Evolutionary conservation across 1,140 invertebrate species (phyloP).

Genomic region (Apolygus lucorum): DNA sequence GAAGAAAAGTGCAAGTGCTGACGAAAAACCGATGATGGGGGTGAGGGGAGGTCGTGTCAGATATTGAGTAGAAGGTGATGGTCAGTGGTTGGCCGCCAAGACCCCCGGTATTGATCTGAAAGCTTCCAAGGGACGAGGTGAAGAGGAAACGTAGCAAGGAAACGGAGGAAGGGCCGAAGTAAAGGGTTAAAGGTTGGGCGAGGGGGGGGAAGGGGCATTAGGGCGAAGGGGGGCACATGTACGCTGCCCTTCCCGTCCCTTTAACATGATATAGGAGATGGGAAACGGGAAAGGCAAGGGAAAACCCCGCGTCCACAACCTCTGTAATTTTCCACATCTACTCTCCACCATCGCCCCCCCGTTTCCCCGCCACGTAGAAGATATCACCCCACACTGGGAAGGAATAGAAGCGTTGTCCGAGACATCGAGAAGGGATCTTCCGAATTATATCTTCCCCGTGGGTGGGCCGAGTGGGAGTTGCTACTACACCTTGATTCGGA

Average conservation of each 20-base stretch:
- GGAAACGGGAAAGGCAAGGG: conserved; percentile 70
- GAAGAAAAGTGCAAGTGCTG: background rate
- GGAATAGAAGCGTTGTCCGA: no score
- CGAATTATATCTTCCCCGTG: background rate
- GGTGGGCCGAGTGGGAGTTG: no score
- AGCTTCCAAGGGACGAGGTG: background rate
- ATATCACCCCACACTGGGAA: no score
- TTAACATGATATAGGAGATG: conserved; percentile 17
- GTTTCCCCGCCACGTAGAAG: no score
- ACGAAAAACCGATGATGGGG: no score
- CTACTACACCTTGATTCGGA: conserved; percentile 15
- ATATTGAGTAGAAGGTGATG: conserved; percentile 18
- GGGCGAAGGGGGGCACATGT: no score
- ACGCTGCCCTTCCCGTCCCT: background rate
- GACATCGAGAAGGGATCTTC: no score
- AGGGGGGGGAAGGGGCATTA: no score
- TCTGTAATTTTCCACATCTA: no score
- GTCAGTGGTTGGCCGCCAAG: conserved; percentile 16
- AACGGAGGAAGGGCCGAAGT: background rate
- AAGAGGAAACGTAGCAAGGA: background rate
- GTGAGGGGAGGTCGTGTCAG: background rate
- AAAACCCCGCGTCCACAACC: no score
- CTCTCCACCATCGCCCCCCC: no score
- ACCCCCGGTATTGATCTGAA: conserved; percentile 17
- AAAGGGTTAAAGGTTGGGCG: no score